Evolutionary conservation across 1,140 invertebrate species (phyloP), one percentile per base, ranked within the genome.

Genomic region (Drepana arcuata): DNA sequence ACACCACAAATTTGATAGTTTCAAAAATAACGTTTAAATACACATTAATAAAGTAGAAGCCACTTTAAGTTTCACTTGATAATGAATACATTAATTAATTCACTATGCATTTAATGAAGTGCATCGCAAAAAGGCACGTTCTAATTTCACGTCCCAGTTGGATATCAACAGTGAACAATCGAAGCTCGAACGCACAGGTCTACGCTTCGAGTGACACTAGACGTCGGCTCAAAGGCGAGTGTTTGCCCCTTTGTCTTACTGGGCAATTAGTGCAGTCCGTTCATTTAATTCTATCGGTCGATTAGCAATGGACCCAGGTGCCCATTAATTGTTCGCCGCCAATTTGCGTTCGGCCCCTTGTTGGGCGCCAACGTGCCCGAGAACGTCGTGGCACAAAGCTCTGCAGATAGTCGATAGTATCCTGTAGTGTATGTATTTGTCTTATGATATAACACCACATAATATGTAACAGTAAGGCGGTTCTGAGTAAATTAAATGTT

Each of bases 241-340:
- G 75, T 78, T 78, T 75, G 69, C 71, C 65, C 70, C 73, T 78
- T 80, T 80, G 75, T 78, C 75, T 80, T 78, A 72, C 66, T 46
- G 51, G 71, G 54, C 75, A 80, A 80, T 80, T 80, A 80, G 71
- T 75, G 62, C 65, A 60, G 63, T 67, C 69, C 67, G 73, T 75
- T 75, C 69, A 67, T 74, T 78, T 78, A 80, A 80, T 78, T 72
- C 67, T 71, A 75, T 71, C 68, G 71, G 57, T 74, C 71, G 75
- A 80, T 80, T 80, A 75, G 62, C 65, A 69, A 60, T 51, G 56
- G 58, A 49, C 47, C 56, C 67, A 73, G 71, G 63, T 63, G 62
- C 39, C 57, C 63, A 69, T 69, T 75, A 80, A 80, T 78, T 75
- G 73, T 74, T 42, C 44, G 57, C 50, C 55, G 58, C 42, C 68